Conservation (phyloP, 2,888 invertebrate species). For the Ochropleura leucogaster region DNA sequence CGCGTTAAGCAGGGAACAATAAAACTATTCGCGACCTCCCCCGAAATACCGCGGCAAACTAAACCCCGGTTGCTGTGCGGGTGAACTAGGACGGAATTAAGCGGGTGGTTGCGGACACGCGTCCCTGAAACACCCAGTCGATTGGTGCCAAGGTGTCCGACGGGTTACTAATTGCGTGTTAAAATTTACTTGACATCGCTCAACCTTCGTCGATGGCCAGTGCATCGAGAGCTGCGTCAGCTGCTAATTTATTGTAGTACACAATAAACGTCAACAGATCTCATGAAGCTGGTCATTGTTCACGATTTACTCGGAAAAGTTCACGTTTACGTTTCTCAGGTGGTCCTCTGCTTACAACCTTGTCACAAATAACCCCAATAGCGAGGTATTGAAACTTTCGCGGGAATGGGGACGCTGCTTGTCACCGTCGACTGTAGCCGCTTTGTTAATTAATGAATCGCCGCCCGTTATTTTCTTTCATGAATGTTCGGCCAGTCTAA, state of each 20-base stretch:
- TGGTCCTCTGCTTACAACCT: conserved; percentile 84
- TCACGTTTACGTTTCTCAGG: conserved; percentile 84
- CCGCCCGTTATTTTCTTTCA: conserved; percentile 68
- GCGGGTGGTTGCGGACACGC: conserved; percentile 64
- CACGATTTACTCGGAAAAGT: conserved; percentile 82
- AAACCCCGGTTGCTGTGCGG: conserved; percentile 68
- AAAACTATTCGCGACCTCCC: conserved; percentile 76
- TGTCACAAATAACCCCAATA: conserved; percentile 87
- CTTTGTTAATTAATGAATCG: conserved; percentile 82
- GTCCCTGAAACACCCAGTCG: conserved; percentile 80
- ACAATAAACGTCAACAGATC: conserved; percentile 73
- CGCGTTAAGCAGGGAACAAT: conserved; percentile 78
- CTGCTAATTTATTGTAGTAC: conserved; percentile 60
- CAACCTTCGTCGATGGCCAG: conserved; percentile 82
- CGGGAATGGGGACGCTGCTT: conserved; percentile 82
- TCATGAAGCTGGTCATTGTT: conserved; percentile 68
- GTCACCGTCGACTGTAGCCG: conserved; percentile 71
- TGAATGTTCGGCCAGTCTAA: conserved; percentile 63
- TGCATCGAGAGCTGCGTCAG: conserved; percentile 72
- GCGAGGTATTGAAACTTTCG: conserved; percentile 82
- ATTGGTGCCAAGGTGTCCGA: conserved; percentile 87
- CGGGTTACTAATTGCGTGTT: conserved; percentile 88
- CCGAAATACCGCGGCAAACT: conserved; percentile 68
- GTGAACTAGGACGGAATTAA: conserved; percentile 62
- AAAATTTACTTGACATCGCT: conserved; percentile 88